A percentile compares a stretch with the other conserved stretches of the same genome.
Evolutionary conservation across 2,797 vertebrate species (phyloP).

Genomic region (Anguilla megastoma): DNA sequence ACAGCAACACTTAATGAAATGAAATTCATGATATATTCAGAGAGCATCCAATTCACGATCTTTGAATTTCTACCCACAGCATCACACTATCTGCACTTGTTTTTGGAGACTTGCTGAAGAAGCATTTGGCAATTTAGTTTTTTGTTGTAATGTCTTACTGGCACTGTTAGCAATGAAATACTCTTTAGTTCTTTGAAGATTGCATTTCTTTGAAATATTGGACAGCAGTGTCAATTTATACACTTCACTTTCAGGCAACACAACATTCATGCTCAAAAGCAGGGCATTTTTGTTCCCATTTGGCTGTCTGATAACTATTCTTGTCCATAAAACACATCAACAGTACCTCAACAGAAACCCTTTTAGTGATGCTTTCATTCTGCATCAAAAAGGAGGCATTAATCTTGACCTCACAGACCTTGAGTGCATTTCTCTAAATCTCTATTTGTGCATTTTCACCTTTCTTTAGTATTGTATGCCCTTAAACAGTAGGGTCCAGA

Average conservation of each 20-base stretch:
- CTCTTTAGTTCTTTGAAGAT: background rate
- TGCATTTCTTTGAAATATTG: background rate
- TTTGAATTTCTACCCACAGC: background rate
- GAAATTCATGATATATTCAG: background rate
- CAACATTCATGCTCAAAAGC: background rate
- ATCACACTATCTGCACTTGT: background rate
- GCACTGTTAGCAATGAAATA: background rate
- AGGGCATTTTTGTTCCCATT: background rate
- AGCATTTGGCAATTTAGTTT: background rate
- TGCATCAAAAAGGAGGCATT: background rate
- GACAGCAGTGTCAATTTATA: background rate
- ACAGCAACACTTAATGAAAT: background rate
- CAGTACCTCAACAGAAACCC: background rate
- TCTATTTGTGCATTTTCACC: background rate
- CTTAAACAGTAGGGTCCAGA: background rate
- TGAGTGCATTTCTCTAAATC: background rate
- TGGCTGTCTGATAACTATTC: background rate
- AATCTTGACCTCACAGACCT: background rate
- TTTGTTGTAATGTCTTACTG: background rate
- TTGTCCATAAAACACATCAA: background rate
- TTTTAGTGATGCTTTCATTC: background rate
- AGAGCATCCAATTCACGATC: background rate
- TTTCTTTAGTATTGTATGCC: background rate
- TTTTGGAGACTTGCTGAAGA: background rate
- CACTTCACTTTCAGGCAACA: background rate